Conservation (phyloP, 2,888 invertebrate species). For the Villa cingulata region DNA sequence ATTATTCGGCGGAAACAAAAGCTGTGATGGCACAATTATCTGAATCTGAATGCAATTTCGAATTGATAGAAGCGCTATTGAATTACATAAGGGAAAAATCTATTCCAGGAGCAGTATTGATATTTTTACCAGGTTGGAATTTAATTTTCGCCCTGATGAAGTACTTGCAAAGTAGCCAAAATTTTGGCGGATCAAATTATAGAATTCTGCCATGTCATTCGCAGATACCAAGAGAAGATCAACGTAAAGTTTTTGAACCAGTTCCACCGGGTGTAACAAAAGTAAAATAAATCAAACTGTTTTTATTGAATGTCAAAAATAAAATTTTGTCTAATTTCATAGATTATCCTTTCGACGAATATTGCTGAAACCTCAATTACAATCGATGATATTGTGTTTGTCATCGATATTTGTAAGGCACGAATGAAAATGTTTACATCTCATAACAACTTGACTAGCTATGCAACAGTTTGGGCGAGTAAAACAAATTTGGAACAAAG, state of each 20-base stretch:
- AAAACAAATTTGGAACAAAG: constrained; percentile 85
- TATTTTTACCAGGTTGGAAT: constrained; percentile 97
- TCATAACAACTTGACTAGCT: constrained; percentile 97
- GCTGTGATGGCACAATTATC: constrained; percentile 60
- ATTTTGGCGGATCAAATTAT: constrained; percentile 56
- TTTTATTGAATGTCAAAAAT: too few relatives aligned
- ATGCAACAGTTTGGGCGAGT: constrained; percentile 93
- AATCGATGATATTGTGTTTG: constrained; percentile 96
- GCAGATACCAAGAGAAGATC: constrained; percentile 90
- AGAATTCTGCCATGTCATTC: constrained; percentile 90
- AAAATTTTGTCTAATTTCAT: too few relatives aligned
- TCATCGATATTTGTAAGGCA: constrained; percentile 93
- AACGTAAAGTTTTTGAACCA: constrained; percentile 80
- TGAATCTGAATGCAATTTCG: constrained; percentile 86
- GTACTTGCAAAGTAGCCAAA: constrained; percentile 59
- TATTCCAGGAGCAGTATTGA: constrained; percentile 72
- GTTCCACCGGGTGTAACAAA: constrained; percentile 76
- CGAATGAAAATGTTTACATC: constrained; percentile 97
- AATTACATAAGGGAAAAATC: constrained; percentile 45
- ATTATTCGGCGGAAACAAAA: constrained; percentile 48
- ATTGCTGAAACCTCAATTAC: constrained; percentile 98
- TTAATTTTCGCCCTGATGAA: constrained; percentile 85
- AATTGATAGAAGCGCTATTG: constrained; percentile 72
- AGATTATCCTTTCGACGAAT: constrained; percentile 93
- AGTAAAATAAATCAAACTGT: too few relatives aligned